Evolutionary conservation across 2,888 invertebrate species (phyloP).

Genomic region (Yponomeuta sedellus): DNA sequence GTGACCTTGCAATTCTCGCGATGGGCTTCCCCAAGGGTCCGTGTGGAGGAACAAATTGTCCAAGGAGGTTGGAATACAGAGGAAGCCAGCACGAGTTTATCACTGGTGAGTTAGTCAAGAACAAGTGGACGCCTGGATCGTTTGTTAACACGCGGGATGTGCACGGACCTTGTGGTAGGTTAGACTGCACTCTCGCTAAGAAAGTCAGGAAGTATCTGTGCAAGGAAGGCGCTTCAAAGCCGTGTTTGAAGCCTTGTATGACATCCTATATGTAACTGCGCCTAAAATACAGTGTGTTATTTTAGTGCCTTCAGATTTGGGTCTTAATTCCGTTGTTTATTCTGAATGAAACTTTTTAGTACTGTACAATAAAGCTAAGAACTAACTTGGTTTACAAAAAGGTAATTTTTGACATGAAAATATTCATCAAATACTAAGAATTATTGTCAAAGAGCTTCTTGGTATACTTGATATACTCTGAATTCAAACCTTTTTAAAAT

Average conservation of each 20-base stretch:
- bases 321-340: no score
- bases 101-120: conserved; percentile 53
- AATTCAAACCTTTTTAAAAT: no score
- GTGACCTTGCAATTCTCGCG: conserved; percentile 60
- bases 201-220: conserved; percentile 56
- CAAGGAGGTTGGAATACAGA: conserved; percentile 61
- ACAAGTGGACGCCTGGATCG: conserved; percentile 59
- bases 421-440: no score
- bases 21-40: conserved; percentile 72
- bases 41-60: conserved; percentile 68
- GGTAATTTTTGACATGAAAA: no score
- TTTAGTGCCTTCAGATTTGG: no score
- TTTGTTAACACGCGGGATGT: conserved; percentile 68
- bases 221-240: conserved; percentile 57
- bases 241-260: conserved; percentile 59
- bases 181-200: conserved; percentile 67
- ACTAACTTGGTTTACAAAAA: no score
- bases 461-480: no score
- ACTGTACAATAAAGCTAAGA: no score
- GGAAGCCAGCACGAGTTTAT: conserved; percentile 68
- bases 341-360: no score
- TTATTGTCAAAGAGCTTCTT: no score
- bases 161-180: conserved; percentile 65
- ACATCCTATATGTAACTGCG: background rate
- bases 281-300: background rate